Percentiles rank a stretch among this genome's conserved stretches.
Conservation (phyloP, 2,888 invertebrate species). For the Cheilosia variabilis region DNA sequence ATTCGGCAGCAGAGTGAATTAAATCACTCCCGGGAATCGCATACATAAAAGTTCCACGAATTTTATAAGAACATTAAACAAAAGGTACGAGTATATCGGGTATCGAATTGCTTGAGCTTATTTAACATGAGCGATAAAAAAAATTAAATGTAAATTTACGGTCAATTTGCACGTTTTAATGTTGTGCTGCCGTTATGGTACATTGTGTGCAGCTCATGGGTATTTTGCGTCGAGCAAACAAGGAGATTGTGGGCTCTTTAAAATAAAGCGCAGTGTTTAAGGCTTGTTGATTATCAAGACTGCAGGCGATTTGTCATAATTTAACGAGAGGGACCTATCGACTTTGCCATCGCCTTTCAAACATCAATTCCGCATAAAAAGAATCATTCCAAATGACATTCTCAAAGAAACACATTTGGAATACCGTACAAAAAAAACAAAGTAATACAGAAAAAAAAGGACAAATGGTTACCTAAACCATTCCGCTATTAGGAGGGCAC, state of each 20-base stretch:
- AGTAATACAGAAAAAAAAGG: too few relatives aligned
- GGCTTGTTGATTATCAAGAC: too few relatives aligned
- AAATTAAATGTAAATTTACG: slow-evolving; percentile 64
- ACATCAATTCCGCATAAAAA: too few relatives aligned
- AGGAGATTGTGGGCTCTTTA: too few relatives aligned
- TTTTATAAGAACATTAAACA: slow-evolving; percentile 42
- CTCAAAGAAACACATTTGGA: slow-evolving; percentile 52
- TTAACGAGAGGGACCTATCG: too few relatives aligned
- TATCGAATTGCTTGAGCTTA: slow-evolving; percentile 51
- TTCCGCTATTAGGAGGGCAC: not conserved
- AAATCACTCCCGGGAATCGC: slow-evolving; percentile 19
- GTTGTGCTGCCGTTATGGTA: not conserved
- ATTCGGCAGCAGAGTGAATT: slow-evolving; percentile 14
- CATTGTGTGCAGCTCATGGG: not conserved
- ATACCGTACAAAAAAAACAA: not conserved
- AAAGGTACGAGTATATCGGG: slow-evolving; percentile 1
- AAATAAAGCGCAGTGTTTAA: too few relatives aligned
- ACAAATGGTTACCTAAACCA: too few relatives aligned
- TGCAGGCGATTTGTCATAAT: too few relatives aligned
- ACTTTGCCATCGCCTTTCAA: too few relatives aligned
- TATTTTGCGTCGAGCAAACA: not conserved
- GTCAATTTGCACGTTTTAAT: slow-evolving; percentile 62
- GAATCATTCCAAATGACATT: not conserved
- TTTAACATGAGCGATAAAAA: slow-evolving; percentile 56
- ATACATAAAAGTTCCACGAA: slow-evolving; percentile 26